These are phyloP conservation scores for Eilema sororculum DNA, from an alignment of 2,888 invertebrate genomes.

Conservation along the genomic window DNA sequence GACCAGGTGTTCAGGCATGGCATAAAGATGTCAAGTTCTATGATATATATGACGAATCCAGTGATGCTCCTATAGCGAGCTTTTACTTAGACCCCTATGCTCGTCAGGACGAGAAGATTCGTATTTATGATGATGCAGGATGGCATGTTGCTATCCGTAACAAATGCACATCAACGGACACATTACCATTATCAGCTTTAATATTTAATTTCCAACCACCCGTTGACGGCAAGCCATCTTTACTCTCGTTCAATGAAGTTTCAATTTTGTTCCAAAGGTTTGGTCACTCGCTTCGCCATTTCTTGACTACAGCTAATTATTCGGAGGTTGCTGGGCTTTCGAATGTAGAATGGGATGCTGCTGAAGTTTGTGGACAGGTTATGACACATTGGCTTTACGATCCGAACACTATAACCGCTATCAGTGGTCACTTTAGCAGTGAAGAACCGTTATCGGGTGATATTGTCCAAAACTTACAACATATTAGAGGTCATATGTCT, in stretches of 20 bases:
- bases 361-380: constrained; percentile 93
- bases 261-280: constrained; percentile 93
- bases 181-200: constrained; percentile 92
- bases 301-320: constrained; percentile 93
- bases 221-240: constrained; percentile 87
- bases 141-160: constrained; percentile 94
- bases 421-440: constrained; percentile 92
- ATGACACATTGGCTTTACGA: constrained; percentile 94
- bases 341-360: constrained; percentile 97
- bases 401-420: constrained; percentile 84
- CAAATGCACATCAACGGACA: constrained; percentile 88
- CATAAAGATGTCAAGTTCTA: constrained; percentile 94
- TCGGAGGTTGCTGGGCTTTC: constrained; percentile 94
- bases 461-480: constrained; percentile 88
- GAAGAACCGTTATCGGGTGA: constrained; percentile 90
- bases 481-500: constrained; percentile 91
- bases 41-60: constrained; percentile 91
- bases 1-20: constrained; percentile 91
- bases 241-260: constrained; percentile 92
- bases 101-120: constrained; percentile 89
- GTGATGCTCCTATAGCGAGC: constrained; percentile 90
- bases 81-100: constrained; percentile 95
- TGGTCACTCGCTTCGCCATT: constrained; percentile 94
- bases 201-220: constrained; percentile 94
- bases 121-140: constrained; percentile 88